Percentiles rank a stretch among this genome's conserved stretches.
Evolutionary conservation across 2,113 vertebrate species (phyloP).

Genomic region (Campylorhamphus procurvoides): DNA sequence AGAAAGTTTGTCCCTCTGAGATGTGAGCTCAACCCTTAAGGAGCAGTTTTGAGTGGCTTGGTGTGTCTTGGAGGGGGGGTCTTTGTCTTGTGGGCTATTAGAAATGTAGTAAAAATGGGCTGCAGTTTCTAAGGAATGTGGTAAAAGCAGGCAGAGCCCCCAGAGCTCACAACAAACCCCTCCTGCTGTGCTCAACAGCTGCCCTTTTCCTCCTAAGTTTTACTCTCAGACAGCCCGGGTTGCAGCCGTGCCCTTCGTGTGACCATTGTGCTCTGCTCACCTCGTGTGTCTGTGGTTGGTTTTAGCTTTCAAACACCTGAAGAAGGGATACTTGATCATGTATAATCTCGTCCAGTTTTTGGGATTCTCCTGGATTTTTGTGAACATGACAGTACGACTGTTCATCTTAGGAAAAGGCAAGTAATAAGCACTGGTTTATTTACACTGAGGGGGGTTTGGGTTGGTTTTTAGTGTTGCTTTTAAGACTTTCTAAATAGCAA

Average conservation of each 20-base stretch:
- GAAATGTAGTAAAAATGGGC: neutral
- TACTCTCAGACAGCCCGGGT: neutral
- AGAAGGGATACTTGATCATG: constrained; percentile 87
- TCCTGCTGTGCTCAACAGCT: neutral
- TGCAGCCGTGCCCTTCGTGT: neutral
- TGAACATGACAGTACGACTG: constrained; percentile 94
- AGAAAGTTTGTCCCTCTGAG: neutral
- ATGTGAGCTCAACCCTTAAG: fast-evolving
- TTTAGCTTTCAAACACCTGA: constrained; percentile 81
- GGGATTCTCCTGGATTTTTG: constrained; percentile 96
- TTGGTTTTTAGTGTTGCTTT: neutral
- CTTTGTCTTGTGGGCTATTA: neutral
- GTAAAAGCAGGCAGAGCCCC: neutral
- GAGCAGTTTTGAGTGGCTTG: neutral
- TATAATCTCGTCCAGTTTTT: constrained; percentile 97
- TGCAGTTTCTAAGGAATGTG: neutral
- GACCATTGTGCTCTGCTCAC: neutral
- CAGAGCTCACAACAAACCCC: neutral
- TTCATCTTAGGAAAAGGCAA: constrained; percentile 90
- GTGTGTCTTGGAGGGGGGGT: neutral
- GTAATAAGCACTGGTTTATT: constrained; percentile 13
- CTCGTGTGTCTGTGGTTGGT: neutral
- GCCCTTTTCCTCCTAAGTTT: neutral
- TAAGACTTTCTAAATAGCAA: neutral
- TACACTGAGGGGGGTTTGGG: neutral